These are phyloP conservation scores for Pelecanoides urinatrix DNA, from an alignment of 2,113 vertebrate genomes.

Conservation along the genomic window DNA sequence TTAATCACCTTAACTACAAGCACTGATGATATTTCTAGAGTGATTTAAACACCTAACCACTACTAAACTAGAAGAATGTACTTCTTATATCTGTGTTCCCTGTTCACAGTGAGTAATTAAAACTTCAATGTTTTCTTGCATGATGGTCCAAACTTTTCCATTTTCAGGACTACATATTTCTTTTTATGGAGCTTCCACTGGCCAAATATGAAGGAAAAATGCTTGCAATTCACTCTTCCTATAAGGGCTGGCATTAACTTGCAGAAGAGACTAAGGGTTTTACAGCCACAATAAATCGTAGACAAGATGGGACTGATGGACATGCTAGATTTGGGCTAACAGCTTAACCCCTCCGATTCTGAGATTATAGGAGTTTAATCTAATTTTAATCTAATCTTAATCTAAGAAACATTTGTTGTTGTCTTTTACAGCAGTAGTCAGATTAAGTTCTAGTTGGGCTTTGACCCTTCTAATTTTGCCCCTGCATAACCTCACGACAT, in stretches of 20 bases:
- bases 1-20: neutral
- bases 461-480: no score
- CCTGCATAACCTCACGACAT: no score
- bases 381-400: no score
- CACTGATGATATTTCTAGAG: neutral
- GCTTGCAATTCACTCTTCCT: neutral
- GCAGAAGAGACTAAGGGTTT: neutral
- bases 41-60: neutral
- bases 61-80: neutral
- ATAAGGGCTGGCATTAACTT: neutral
- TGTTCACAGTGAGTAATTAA: neutral
- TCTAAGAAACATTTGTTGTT: neutral
- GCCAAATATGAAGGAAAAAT: neutral
- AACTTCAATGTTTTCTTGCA: neutral
- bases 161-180: neutral
- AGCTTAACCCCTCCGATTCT: neutral
- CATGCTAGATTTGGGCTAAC: neutral
- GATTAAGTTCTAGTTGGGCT: no score
- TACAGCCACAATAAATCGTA: neutral
- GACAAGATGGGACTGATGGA: neutral
- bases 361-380: neutral
- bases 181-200: neutral
- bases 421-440: no score
- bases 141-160: neutral
- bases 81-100: neutral